Evolutionary conservation across 1,140 invertebrate species (phyloP).

Genomic region (Phocides pigmalion): DNA sequence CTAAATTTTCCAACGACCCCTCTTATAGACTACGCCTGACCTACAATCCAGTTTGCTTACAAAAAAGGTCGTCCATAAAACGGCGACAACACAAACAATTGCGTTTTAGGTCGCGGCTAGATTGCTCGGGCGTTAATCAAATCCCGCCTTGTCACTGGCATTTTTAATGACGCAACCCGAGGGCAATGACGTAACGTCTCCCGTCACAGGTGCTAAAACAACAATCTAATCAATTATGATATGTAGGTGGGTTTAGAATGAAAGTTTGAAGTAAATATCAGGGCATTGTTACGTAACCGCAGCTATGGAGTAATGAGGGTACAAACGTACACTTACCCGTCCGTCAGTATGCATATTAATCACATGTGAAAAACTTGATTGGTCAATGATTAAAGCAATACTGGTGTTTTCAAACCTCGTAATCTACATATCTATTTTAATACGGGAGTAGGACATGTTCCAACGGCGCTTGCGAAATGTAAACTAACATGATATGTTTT

Average conservation of each 20-base stretch:
- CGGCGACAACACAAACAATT: slow-evolving; percentile 53
- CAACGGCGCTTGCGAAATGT: slow-evolving; percentile 21
- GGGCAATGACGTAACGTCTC: background rate
- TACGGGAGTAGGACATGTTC: slow-evolving; percentile 42
- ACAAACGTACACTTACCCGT: background rate
- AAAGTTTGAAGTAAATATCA: background rate
- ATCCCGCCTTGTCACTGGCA: slow-evolving; percentile 7
- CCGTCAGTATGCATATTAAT: slow-evolving; percentile 4
- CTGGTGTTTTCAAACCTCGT: slow-evolving; percentile 35
- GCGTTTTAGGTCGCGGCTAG: slow-evolving; percentile 44
- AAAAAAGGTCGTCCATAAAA: slow-evolving; percentile 49
- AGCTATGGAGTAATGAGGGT: background rate
- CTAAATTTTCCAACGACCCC: slow-evolving; percentile 49
- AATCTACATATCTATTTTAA: slow-evolving; percentile 45
- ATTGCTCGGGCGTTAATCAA: slow-evolving; percentile 19
- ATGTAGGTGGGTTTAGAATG: background rate
- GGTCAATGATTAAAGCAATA: slow-evolving; percentile 40
- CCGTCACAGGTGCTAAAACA: background rate
- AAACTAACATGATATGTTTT: slow-evolving; percentile 35
- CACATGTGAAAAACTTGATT: slow-evolving; percentile 31
- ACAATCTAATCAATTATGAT: background rate
- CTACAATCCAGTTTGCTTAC: slow-evolving; percentile 57
- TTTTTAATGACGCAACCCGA: slow-evolving; percentile 6
- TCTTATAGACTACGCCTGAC: slow-evolving; percentile 44
- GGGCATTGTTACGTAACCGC: background rate